Percentiles rank a stretch among this genome's conserved stretches.
Evolutionary conservation across 1,140 invertebrate genomes (phyloP).

Genomic region (Hestina assimilis): DNA sequence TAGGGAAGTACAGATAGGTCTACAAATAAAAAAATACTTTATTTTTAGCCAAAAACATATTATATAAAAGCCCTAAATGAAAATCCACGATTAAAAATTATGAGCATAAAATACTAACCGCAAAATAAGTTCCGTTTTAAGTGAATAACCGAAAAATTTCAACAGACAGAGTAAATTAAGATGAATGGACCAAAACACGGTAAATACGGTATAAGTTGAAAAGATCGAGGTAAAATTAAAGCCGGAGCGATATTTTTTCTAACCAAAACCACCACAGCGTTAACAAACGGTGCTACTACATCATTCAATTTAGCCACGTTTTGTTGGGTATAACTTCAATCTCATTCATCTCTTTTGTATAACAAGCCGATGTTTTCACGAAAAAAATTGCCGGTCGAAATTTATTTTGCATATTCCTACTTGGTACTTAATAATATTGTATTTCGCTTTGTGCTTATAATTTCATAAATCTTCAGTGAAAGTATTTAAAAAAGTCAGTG

Average conservation of each 20-base stretch:
- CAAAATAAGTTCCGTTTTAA: not conserved
- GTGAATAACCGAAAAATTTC: not conserved
- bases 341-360: not conserved
- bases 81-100: too few relatives aligned
- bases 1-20: too few relatives aligned
- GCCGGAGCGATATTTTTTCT: not conserved
- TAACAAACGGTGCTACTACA: not conserved
- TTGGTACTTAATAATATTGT: too few relatives aligned
- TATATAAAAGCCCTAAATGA: too few relatives aligned
- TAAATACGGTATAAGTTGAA: not conserved
- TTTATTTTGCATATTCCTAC: too few relatives aligned
- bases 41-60: too few relatives aligned
- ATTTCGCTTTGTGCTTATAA: too few relatives aligned
- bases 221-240: not conserved
- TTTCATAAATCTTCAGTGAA: too few relatives aligned
- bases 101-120: too few relatives aligned
- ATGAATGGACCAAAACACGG: not conserved
- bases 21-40: too few relatives aligned
- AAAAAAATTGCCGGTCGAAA: not conserved
- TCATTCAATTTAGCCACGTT: not conserved
- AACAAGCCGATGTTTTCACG: too few relatives aligned
- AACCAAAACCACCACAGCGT: not conserved
- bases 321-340: not conserved
- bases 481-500: too few relatives aligned
- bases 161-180: not conserved